Evolutionary conservation across 2,888 invertebrate species (phyloP), one percentile per base, ranked within the genome.

Genomic region (Periphyllus acericola): DNA sequence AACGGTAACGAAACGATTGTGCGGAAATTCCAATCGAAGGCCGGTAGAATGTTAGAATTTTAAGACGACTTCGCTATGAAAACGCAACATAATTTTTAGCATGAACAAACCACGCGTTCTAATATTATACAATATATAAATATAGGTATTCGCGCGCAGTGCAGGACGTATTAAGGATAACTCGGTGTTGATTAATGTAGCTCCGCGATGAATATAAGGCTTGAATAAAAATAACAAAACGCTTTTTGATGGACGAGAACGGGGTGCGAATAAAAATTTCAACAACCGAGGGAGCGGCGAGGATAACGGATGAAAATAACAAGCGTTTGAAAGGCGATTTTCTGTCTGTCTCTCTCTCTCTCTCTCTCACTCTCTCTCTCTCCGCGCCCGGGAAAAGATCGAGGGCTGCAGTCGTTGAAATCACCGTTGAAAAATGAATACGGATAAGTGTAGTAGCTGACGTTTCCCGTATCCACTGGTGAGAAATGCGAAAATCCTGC

Each of bases 191-290:
- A 25, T 36, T 11, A 60, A 80, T 60, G 8, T 36, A n/a, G 17
- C n/a, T 29, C 19, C 60, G 19, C 29, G n/a, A n/a, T n/a, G n/a
- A n/a, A 25, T 52, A 68, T n/a, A 81, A 68, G 29, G 55, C 40
- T 32, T 84, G 75, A 66, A 83, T 36, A 34, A 68, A 40, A 25
- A 71, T 40, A 52, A 14, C 84, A n/a, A 40, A 25, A 76, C 55
- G 40, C 60, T 66, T 83, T 75, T 2, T 60, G 75, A 40, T 40
- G 75, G 75, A 84, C 66, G 76, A 84, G 25, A 84, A 52, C 52
- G 21, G n/a, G 55, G 36, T 32, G 55, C 34, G 36, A 83, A 84
- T 76, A 34, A n/a, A 72, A 74, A 76, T 84, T 36, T 40, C 25
- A 84, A 84, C 60, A 36, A 76, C 21, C 21, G 29, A 14, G 3